Conservation (phyloP, 2,797 vertebrate species). For the Notolabrus celidotus region DNA sequence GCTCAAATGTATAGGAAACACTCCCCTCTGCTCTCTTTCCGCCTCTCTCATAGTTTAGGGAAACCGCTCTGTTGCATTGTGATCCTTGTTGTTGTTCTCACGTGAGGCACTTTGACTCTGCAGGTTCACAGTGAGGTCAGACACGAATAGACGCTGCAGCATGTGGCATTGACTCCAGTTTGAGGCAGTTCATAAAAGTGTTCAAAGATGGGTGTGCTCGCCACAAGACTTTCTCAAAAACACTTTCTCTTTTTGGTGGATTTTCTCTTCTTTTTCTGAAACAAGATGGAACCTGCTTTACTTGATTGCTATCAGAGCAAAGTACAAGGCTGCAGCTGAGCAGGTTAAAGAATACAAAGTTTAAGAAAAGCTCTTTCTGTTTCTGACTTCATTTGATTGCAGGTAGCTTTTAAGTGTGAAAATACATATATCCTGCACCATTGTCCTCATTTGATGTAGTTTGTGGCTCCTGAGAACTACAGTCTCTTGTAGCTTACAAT, state of each 20-base stretch:
- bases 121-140: constrained; percentile 46
- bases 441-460: too few relatives aligned
- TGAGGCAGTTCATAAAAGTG: constrained; percentile 18
- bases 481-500: too few relatives aligned
- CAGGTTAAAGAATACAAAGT: too few relatives aligned
- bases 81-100: constrained; percentile 36
- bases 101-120: constrained; percentile 6
- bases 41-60: not conserved
- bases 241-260: not conserved
- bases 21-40: not conserved
- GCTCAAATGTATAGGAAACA: not conserved
- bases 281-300: too few relatives aligned
- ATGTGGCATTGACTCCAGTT: constrained; percentile 1
- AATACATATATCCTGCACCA: too few relatives aligned
- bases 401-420: too few relatives aligned
- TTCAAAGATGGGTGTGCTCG: not conserved
- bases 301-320: too few relatives aligned
- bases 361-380: too few relatives aligned
- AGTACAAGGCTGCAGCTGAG: too few relatives aligned
- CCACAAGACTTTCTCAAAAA: not conserved
- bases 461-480: too few relatives aligned
- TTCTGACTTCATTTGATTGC: too few relatives aligned
- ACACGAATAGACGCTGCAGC: constrained; percentile 31
- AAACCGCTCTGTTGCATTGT: constrained; percentile 3
- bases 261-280: constrained; percentile 17